Conservation (phyloP, 1,140 invertebrate species). For the Babylonia areolata region DNA sequence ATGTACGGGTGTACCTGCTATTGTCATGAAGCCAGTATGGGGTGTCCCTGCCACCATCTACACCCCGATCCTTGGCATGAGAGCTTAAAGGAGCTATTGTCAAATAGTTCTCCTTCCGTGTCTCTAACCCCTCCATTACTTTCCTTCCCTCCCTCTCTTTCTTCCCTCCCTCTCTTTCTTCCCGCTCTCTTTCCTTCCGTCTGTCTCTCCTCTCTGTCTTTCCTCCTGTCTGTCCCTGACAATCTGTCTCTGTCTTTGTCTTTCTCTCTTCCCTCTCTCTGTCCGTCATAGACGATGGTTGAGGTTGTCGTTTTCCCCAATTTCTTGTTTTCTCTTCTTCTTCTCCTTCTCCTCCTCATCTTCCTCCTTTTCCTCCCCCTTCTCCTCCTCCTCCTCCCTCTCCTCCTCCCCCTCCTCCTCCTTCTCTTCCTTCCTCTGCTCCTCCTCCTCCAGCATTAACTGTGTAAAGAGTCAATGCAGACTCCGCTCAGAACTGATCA, state of each 20-base stretch:
- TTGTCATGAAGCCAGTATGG: too few species aligned
- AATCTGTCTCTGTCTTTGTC: neutral
- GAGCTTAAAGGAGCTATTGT: too few species aligned
- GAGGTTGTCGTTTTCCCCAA: neutral
- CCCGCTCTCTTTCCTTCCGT: neutral
- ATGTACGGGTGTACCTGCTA: too few species aligned
- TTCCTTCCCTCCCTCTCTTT: neutral
- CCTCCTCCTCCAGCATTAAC: neutral
- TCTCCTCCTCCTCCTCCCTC: neutral
- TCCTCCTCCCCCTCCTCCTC: neutral
- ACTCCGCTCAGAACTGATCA: too few species aligned
- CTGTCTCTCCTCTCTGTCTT: neutral
- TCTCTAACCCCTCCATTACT: neutral
- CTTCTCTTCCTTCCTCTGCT: neutral
- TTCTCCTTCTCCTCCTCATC: neutral
- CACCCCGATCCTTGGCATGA: too few species aligned
- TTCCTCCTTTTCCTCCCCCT: neutral
- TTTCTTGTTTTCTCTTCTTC: neutral
- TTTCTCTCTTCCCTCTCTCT: neutral
- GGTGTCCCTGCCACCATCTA: too few species aligned
- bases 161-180: neutral
- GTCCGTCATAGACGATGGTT: neutral
- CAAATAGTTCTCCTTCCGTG: neutral
- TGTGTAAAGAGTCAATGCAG: too few species aligned
- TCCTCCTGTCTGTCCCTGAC: neutral